A percentile compares a stretch with the other conserved stretches of the same genome.
Evolutionary conservation across 1,140 invertebrate species (phyloP).

Genomic region (Musca domestica): DNA sequence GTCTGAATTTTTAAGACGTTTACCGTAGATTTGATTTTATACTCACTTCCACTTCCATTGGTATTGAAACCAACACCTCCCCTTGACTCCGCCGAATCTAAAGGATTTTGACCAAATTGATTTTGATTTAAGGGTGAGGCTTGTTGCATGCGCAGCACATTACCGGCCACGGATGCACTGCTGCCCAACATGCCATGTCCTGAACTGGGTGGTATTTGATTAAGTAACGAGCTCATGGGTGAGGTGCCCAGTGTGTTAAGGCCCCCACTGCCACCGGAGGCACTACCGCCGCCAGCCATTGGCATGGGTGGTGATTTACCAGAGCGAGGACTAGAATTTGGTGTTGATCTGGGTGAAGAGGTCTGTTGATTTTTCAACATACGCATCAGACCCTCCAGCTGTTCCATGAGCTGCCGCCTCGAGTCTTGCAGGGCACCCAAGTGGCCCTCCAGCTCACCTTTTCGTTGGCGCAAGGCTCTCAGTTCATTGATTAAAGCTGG

Average conservation of each 20-base stretch:
- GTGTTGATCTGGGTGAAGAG: constrained; percentile 77
- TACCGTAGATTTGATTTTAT: background rate
- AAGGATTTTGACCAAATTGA: constrained; percentile 43
- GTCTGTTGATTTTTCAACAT: constrained; percentile 89
- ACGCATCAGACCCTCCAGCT: constrained; percentile 95
- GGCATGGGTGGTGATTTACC: constrained; percentile 80
- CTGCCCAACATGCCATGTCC: constrained; percentile 30
- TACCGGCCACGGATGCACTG: constrained; percentile 22
- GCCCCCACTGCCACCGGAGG: constrained; percentile 26
- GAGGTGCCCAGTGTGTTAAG: constrained; percentile 37
- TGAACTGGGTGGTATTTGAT: constrained; percentile 31
- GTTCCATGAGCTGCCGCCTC: constrained; percentile 88
- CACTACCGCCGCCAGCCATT: constrained; percentile 38
- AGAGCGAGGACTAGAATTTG: constrained; percentile 87
- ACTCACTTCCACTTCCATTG: constrained; percentile 52
- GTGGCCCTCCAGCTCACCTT: constrained; percentile 91
- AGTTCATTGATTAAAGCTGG: constrained; percentile 88
- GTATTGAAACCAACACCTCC: constrained; percentile 45
- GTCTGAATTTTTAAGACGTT: too few relatives aligned
- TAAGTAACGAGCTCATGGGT: constrained; percentile 46
- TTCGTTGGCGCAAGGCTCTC: constrained; percentile 82
- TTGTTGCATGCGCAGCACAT: constrained; percentile 31
- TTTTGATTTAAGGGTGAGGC: constrained; percentile 20
- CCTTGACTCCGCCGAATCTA: constrained; percentile 49
- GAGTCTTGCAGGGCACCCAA: constrained; percentile 91